Evolutionary conservation across 2,888 invertebrate species (phyloP), one percentile per base, ranked within the genome.

Genomic region (Tipula lateralis): DNA sequence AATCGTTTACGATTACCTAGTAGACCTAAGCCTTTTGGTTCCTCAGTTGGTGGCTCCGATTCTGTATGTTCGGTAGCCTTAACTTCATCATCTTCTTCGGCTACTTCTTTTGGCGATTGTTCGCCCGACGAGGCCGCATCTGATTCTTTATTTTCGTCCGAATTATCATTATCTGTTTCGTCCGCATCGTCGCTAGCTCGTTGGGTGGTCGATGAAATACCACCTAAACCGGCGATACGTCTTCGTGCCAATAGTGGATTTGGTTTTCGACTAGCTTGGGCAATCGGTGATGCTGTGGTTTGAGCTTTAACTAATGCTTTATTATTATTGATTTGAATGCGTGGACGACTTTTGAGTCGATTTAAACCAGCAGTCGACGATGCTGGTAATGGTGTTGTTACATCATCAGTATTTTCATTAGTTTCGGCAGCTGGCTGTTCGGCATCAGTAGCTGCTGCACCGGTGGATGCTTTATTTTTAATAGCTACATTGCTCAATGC

Each of bases 1-100:
- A 95, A 91, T 88, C 95, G 93, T 88, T 93, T 92, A 87, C 95
- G 91, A 83, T 94, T 93, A 1, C 94, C 94, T 83, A 95, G 91
- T 36, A 95, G 91, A 50, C 95, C 94, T 85, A 94, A 90, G 0
- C 94, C 94, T 85, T 93, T 91, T 34, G 94, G 92, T 85, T 92
- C 91, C 83, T 92, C 91, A 85, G 93, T 92, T 32, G 91, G 88
- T 84, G 90, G 91, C 1, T 90, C 89, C 86, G 91, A 91, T 85
- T 85, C 84, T 29, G 34, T 84, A 29, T 88, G 89, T 86, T 89
- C 90, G n/a, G n/a, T n/a, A n/a, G n/a, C n/a, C n/a, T n/a, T n/a
- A n/a, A n/a, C n/a, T n/a, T n/a, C n/a, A 84, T 86, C 85, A 86
- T 91, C 91, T 1, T 87, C 84, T 36, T 85, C 90, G 85, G 91